Percentiles rank a stretch among this genome's conserved stretches.
Conservation (phyloP, 2,888 invertebrate species). For the Prosopocoilus inquinatus region DNA sequence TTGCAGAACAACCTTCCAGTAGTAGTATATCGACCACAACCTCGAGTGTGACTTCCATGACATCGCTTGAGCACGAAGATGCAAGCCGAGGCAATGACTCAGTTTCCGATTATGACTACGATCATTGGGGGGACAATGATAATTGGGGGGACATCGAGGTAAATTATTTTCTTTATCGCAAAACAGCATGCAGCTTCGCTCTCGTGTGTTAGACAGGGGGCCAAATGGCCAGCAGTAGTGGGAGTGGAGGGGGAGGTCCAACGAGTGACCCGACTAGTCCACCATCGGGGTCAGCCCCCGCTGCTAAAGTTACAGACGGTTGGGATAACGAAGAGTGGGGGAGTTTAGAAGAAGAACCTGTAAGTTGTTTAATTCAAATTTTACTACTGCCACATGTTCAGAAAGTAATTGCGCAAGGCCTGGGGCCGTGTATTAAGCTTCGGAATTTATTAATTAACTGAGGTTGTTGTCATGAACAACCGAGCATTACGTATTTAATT, state of each 20-base stretch:
- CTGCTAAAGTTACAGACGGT: conserved; percentile 54
- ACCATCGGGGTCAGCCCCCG: conserved; percentile 53
- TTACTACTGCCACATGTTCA: too few relatives aligned
- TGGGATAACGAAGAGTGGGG: conserved; percentile 89
- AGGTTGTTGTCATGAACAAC: too few relatives aligned
- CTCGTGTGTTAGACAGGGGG: conserved; percentile 41
- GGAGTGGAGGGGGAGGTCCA: conserved; percentile 52
- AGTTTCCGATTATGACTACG: conserved; percentile 82
- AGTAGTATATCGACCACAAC: conserved; percentile 87
- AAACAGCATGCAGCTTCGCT: background rate
- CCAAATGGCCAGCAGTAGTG: conserved; percentile 49
- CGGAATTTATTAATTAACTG: too few relatives aligned
- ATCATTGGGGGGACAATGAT: conserved; percentile 82
- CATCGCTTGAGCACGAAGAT: conserved; percentile 77
- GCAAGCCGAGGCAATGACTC: conserved; percentile 72
- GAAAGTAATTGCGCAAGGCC: too few relatives aligned
- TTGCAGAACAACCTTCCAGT: conserved; percentile 81
- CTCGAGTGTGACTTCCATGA: conserved; percentile 86
- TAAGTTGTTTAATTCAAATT: conserved; percentile 40
- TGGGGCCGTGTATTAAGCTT: too few relatives aligned
- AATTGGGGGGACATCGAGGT: conserved; percentile 91
- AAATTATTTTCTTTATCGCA: conserved; percentile 34
- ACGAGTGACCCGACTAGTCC: conserved; percentile 53
- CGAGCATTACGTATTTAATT: too few relatives aligned
- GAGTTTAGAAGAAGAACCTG: conserved; percentile 79